These are phyloP conservation scores for Platyura marginata DNA, from an alignment of 1,140 invertebrate genomes.

Conservation along the genomic window DNA sequence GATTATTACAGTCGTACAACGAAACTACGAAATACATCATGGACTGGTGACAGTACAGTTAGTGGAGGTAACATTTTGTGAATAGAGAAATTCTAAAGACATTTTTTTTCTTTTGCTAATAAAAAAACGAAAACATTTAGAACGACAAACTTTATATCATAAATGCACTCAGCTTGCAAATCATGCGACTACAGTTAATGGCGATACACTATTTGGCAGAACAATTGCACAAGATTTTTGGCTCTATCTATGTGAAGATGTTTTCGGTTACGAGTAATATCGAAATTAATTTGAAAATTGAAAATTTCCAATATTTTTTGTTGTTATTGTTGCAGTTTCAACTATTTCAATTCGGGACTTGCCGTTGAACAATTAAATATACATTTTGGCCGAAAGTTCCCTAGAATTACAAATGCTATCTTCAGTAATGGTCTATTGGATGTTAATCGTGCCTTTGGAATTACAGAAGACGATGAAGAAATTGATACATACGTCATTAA, in stretches of 20 bases:
- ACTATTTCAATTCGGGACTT: too few relatives aligned
- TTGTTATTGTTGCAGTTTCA: too few relatives aligned
- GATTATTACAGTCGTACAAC: too few relatives aligned
- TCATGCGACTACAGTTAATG: constrained; percentile 41
- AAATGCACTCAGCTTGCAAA: constrained; percentile 58
- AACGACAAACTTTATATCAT: constrained; percentile 48
- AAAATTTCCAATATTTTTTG: too few relatives aligned
- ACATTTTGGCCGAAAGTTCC: constrained; percentile 33
- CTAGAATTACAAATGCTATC: constrained; percentile 37
- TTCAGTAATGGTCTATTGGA: constrained; percentile 42
- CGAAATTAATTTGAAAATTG: too few relatives aligned
- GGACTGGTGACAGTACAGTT: too few relatives aligned
- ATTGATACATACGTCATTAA: neutral
- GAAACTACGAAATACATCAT: too few relatives aligned
- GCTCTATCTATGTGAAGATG: constrained; percentile 21
- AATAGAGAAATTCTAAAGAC: too few relatives aligned
- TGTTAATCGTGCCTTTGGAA: constrained; percentile 42
- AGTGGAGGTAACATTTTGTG: too few relatives aligned
- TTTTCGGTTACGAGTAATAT: too few relatives aligned
- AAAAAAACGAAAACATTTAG: too few relatives aligned
- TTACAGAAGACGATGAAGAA: constrained; percentile 13
- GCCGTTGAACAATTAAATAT: constrained; percentile 34
- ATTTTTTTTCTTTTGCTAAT: too few relatives aligned
- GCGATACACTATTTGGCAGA: constrained; percentile 40
- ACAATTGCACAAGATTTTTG: constrained; percentile 25